A percentile compares a stretch with the other conserved stretches of the same genome.
These are phyloP conservation scores for Megalopta genalis DNA, from an alignment of 1,140 invertebrate species.

Conservation along the genomic window DNA sequence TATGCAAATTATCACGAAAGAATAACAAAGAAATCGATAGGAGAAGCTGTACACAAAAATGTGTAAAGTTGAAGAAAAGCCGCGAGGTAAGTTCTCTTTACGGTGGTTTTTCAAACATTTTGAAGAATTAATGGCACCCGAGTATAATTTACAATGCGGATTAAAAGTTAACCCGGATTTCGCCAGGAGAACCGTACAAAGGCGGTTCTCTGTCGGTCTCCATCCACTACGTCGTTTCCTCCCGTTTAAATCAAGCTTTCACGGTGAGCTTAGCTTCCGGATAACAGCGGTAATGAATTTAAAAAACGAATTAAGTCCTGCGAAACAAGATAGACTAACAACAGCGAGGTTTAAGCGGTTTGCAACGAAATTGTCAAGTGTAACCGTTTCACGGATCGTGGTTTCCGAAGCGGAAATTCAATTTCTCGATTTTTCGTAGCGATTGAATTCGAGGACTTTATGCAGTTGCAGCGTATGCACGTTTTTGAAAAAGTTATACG, in stretches of 20 bases:
- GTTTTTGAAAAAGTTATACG: too few relatives aligned
- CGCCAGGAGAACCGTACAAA: neutral
- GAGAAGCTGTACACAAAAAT: too few relatives aligned
- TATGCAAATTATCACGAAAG: too few relatives aligned
- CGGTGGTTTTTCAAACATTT: neutral
- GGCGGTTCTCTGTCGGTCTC: neutral
- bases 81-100: neutral
- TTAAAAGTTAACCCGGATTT: conserved; percentile 17
- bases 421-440: too few relatives aligned
- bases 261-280: neutral
- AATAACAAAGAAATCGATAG: too few relatives aligned
- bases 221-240: neutral
- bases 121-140: neutral
- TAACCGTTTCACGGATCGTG: neutral
- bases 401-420: too few relatives aligned
- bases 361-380: neutral
- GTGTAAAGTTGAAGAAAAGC: too few relatives aligned
- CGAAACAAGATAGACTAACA: neutral
- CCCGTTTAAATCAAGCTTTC: conserved; percentile 6
- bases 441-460: too few relatives aligned
- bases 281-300: conserved; percentile 27
- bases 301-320: neutral
- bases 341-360: neutral
- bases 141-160: conserved; percentile 10
- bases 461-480: too few relatives aligned